Evolutionary conservation across 2,888 invertebrate genomes (phyloP).

Genomic region (Diplolepis rosae): DNA sequence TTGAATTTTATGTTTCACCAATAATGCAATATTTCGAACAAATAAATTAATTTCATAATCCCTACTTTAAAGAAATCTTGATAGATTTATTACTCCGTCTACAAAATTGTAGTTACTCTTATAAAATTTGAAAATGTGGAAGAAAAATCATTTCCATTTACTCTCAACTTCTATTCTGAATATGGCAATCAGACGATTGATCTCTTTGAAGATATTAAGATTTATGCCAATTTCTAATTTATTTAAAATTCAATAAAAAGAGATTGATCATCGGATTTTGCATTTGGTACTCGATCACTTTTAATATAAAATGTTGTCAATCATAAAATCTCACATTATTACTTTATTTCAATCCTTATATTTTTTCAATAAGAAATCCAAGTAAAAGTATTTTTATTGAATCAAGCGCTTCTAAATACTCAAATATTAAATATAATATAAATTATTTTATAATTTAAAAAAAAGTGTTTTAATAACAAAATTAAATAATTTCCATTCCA

Average conservation of each 20-base stretch:
- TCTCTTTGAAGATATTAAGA: not conserved
- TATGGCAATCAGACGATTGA: not conserved
- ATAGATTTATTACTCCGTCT: no score
- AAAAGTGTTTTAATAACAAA: no score
- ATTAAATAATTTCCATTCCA: no score
- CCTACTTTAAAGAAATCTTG: no score
- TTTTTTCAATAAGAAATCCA: not conserved
- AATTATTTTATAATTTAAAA: not conserved
- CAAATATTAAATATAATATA: not conserved
- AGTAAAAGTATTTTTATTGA: not conserved
- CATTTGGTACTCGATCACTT: slow-evolving; percentile 14
- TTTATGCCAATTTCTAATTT: not conserved
- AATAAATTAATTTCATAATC: no score
- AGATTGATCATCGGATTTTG: slow-evolving; percentile 19
- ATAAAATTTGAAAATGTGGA: no score
- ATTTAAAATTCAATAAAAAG: not conserved
- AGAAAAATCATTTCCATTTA: not conserved
- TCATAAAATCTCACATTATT: not conserved
- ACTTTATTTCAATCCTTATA: no score
- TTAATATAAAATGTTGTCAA: not conserved
- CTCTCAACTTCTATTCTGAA: not conserved
- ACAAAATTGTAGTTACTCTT: no score
- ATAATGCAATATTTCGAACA: no score
- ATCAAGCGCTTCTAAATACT: no score
- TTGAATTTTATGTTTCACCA: no score